Percentiles rank a stretch among this genome's conserved stretches.
Conservation (phyloP, 2,113 vertebrate species). For the Etheostoma spectabile region DNA sequence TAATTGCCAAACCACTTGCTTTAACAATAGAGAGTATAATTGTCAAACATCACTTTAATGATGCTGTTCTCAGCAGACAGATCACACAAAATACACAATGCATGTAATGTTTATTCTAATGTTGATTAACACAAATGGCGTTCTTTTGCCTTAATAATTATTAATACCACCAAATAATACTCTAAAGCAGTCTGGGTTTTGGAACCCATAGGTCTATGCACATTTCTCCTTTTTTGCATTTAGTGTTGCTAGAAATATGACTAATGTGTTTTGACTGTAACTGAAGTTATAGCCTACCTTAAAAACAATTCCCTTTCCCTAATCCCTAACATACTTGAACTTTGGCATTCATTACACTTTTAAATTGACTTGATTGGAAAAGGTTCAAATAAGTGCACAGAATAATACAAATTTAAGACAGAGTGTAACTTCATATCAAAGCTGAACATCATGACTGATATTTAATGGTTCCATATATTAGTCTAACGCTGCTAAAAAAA, state of each 20-base stretch:
- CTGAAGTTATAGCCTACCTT: background rate
- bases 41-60: background rate
- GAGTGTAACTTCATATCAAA: constrained; percentile 34
- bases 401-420: constrained; percentile 7
- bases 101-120: background rate
- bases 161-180: background rate
- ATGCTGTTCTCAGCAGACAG: background rate
- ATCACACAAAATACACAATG: background rate
- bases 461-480: constrained; percentile 56
- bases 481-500: constrained; percentile 46
- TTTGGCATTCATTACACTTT: constrained; percentile 27
- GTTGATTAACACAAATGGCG: background rate
- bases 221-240: background rate
- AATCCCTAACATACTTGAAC: background rate
- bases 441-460: constrained; percentile 29
- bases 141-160: background rate
- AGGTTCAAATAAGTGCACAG: constrained; percentile 11
- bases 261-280: background rate
- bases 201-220: background rate
- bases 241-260: background rate
- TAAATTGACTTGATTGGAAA: constrained; percentile 5
- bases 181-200: background rate
- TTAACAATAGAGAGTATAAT: background rate
- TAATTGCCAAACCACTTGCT: background rate
- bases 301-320: background rate